These are phyloP conservation scores for Isurus oxyrinchus DNA, from an alignment of 2,113 vertebrate species.

Conservation along the genomic window DNA sequence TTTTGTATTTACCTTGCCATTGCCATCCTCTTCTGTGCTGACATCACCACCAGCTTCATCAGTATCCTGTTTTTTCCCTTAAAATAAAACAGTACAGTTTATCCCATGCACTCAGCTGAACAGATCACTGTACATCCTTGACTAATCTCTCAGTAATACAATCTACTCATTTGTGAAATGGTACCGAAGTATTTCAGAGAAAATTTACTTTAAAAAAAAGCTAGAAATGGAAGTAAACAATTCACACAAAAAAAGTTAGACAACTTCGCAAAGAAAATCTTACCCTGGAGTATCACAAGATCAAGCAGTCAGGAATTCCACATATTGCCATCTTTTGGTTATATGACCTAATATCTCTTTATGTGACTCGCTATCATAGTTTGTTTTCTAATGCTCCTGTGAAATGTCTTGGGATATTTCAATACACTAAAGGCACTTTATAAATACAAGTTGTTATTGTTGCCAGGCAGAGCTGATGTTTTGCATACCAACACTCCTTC, in stretches of 20 bases:
- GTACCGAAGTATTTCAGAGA: not conserved
- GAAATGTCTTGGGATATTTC: not conserved
- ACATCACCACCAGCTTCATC: conserved; percentile 72
- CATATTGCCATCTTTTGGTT: not conserved
- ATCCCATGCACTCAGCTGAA: not conserved
- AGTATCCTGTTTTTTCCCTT: conserved; percentile 80
- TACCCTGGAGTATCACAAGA: not conserved
- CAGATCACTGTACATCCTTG: not conserved
- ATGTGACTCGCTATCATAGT: no score
- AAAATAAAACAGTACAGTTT: conserved; percentile 17
- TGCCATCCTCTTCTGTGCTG: conserved; percentile 73
- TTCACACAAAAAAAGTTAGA: not conserved
- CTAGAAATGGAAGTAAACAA: not conserved
- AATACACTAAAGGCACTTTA: no score
- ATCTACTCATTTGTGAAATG: conserved; percentile 29
- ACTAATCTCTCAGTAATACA: conserved; percentile 46
- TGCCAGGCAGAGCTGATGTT: not conserved
- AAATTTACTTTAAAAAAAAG: not conserved
- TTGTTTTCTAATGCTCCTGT: not conserved
- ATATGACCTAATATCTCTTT: not conserved
- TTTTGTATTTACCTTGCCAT: conserved; percentile 70
- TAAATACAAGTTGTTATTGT: not conserved
- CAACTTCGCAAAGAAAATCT: not conserved
- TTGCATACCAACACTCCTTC: not conserved
- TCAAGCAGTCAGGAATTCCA: not conserved